Evolutionary conservation across 2,797 vertebrate genomes (phyloP).

Genomic region (Gymnodraco acuticeps): DNA sequence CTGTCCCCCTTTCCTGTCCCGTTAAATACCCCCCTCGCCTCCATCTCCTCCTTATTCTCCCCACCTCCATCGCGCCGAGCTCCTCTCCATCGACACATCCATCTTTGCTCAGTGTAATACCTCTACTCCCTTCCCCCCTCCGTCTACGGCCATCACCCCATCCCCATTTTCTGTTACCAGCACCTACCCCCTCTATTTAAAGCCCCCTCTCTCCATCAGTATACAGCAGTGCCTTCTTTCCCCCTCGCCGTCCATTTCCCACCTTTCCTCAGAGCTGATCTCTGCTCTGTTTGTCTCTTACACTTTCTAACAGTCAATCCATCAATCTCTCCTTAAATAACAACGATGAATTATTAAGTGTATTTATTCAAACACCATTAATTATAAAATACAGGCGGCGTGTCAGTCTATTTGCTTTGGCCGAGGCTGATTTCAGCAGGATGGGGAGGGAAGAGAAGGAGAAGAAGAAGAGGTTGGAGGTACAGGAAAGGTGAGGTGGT

Average conservation of each 20-base stretch:
- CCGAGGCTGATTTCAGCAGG: constrained; percentile 15
- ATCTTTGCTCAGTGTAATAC: constrained; percentile 73
- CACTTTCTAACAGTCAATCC: constrained; percentile 60
- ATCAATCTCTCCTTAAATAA: constrained; percentile 76
- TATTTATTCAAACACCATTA: constrained; percentile 84
- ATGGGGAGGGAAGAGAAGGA: constrained; percentile 3
- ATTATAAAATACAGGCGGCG: constrained; percentile 74
- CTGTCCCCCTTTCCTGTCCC: constrained; percentile 73
- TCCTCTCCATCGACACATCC: constrained; percentile 72
- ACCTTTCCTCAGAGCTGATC: constrained; percentile 42
- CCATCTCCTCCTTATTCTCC: constrained; percentile 35
- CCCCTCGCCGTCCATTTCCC: constrained; percentile 42
- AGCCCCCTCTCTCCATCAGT: constrained; percentile 43
- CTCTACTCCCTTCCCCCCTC: constrained; percentile 68
- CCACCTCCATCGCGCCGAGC: constrained; percentile 27
- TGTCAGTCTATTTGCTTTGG: constrained; percentile 28
- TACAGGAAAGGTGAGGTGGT: constrained; percentile 49
- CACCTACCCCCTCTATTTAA: constrained; percentile 61
- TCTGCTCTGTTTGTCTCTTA: constrained; percentile 50
- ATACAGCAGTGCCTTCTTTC: constrained; percentile 34
- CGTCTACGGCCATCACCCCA: constrained; percentile 67
- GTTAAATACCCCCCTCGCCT: constrained; percentile 69
- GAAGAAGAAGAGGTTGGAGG: constrained; percentile 24
- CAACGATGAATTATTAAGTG: constrained; percentile 78
- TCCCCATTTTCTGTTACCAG: constrained; percentile 51